Evolutionary conservation across 2,888 invertebrate species (phyloP), one percentile per base, ranked within the genome.

Genomic region (Cistogaster globosa): DNA sequence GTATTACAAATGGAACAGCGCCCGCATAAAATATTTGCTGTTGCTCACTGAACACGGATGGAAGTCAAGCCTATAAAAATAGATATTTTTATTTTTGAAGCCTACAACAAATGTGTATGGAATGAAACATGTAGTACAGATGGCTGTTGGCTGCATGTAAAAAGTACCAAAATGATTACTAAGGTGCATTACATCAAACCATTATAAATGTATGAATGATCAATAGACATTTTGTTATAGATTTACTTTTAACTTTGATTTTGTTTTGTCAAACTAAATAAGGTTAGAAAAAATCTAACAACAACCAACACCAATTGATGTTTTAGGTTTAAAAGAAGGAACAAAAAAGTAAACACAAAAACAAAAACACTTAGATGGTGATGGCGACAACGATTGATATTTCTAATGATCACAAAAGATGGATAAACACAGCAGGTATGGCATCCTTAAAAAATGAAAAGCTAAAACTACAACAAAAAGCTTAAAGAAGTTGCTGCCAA

Each of bases 401-500:
- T 85, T 82, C 85, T 85, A 85, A 85, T 85, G 85, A 85, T 85
- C 85, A 67, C 78, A 79, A 82, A 85, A 85, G 85, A 85, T 85
- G 82, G 85, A 82, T 82, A 82, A 85, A 85, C 82, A 82, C 82
- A 78, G 85, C 85, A 85, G 74, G 85, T 76, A 74, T 78, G 71
- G 45, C 75, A 82, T 78, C 68, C 77, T 57, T 69, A 68, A 62
- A 32, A n/a, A 18, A 57, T 8, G 42, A 55, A 32, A 11, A 32
- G 9, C 22, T 7, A 67, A 18, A 32, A 12, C 42, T 0, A 42
- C 42, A 42, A 12, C 8, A 69, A 26, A 42, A 8, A 32, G 16
- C 20, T 51, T 55, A 68, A 67, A 74, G 60, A 74, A 74, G 80
- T 68, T 68, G 67, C 38, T 51, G 51, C 48, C 48, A 42, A 71